Percentiles rank a stretch among this genome's conserved stretches.
Conservation (phyloP, 2,888 invertebrate species). For the Agrotis segetum region DNA sequence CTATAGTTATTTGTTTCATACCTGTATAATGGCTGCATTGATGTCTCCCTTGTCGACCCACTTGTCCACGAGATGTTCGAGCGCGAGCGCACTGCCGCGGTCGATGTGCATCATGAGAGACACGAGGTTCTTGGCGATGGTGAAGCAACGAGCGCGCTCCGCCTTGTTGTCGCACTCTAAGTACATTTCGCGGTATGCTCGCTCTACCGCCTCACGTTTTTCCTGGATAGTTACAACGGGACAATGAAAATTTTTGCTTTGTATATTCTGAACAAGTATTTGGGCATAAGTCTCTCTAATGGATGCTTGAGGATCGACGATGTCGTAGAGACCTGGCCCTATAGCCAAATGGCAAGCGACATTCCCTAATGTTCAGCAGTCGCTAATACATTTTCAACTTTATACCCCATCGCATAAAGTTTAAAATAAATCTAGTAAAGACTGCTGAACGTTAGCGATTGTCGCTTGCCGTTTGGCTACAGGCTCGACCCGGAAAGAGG, state of each 20-base stretch:
- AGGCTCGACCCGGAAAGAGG: too few species aligned
- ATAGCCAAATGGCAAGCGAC: too few species aligned
- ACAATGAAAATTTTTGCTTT: background rate
- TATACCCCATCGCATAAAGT: too few species aligned
- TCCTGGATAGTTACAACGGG: slow-evolving; percentile 75
- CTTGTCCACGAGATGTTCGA: slow-evolving; percentile 83
- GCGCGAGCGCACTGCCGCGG: slow-evolving; percentile 84
- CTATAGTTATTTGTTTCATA: background rate
- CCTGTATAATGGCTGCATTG: slow-evolving; percentile 86
- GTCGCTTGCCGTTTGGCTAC: too few species aligned
- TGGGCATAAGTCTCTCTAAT: too few species aligned
- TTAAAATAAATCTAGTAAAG: too few species aligned
- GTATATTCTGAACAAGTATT: too few species aligned
- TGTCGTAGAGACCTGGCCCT: too few species aligned
- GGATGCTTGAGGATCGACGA: too few species aligned
- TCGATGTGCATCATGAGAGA: slow-evolving; percentile 77
- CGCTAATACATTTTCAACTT: too few species aligned
- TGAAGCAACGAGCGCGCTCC: slow-evolving; percentile 86
- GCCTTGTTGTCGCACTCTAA: slow-evolving; percentile 88
- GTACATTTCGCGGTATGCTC: slow-evolving; percentile 94
- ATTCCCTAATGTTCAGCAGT: too few species aligned
- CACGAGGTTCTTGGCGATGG: slow-evolving; percentile 79
- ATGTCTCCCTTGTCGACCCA: slow-evolving; percentile 87
- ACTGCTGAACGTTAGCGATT: too few species aligned
- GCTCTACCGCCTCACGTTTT: slow-evolving; percentile 93